Conservation (phyloP, 1,140 invertebrate genomes). For the Cylas formicarius region DNA sequence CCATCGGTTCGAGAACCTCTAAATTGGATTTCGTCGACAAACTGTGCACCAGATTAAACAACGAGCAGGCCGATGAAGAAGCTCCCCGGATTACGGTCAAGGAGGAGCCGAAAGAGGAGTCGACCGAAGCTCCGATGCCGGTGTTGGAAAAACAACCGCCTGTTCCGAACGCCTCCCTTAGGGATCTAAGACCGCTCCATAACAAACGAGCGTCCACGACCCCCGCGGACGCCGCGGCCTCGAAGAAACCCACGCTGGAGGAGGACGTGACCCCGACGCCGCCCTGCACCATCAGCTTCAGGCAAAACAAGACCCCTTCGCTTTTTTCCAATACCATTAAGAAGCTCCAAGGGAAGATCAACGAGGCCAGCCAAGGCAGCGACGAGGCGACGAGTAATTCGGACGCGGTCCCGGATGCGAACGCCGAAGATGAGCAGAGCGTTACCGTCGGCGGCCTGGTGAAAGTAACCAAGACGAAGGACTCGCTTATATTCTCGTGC, state of each 20-base stretch:
- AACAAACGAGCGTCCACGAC: slow-evolving; percentile 6
- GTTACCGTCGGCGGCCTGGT: slow-evolving; percentile 21
- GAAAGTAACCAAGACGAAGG: slow-evolving; percentile 21
- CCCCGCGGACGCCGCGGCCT: neutral
- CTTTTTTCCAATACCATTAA: slow-evolving; percentile 24
- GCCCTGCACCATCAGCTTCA: slow-evolving; percentile 10
- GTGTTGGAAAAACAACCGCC: slow-evolving; percentile 10
- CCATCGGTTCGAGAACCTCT: slow-evolving; percentile 22
- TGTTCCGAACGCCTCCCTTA: neutral
- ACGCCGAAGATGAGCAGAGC: neutral
- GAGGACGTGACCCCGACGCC: slow-evolving; percentile 6
- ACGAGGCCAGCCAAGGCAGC: slow-evolving; percentile 7
- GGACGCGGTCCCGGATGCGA: neutral
- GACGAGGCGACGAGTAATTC: neutral
- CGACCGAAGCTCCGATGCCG: slow-evolving; percentile 3
- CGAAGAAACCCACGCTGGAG: slow-evolving; percentile 17
- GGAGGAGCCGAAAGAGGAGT: slow-evolving; percentile 17
- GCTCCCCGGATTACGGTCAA: slow-evolving; percentile 14
- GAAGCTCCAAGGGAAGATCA: slow-evolving; percentile 28
- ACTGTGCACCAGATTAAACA: slow-evolving; percentile 26
- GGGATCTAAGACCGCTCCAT: neutral
- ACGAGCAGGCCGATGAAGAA: slow-evolving; percentile 13
- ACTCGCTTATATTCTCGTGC: slow-evolving; percentile 27
- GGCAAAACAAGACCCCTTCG: slow-evolving; percentile 11
- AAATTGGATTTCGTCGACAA: slow-evolving; percentile 31